phyloP scores from a whole-genome alignment of 2,797 vertebrate species.

The Somateria mollissima region DNA sequence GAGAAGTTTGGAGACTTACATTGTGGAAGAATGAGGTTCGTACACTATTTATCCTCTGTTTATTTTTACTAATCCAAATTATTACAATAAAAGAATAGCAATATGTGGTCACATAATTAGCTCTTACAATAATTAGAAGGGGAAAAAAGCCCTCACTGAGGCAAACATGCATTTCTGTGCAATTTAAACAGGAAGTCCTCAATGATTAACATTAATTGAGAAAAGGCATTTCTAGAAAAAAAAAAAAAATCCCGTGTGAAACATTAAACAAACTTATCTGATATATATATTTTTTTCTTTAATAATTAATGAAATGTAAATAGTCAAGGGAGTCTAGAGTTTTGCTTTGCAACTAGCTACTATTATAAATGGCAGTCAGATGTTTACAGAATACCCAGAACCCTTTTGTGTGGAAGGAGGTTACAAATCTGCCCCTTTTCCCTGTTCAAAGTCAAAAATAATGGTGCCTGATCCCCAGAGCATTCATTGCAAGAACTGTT shows the following conservation, averaged over 20 bases:
- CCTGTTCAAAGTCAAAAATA: constrained; percentile 88
- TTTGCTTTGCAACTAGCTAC: constrained; percentile 81
- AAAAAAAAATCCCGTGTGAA: constrained; percentile 85
- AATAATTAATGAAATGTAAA: constrained; percentile 99
- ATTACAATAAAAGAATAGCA: constrained; percentile 81
- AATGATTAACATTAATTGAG: constrained; percentile 93
- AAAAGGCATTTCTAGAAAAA: constrained; percentile 75
- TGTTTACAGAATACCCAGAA: constrained; percentile 93
- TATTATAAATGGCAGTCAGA: constrained; percentile 87
- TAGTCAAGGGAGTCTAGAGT: constrained; percentile 87
- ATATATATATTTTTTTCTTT: constrained; percentile 88
- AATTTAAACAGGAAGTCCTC: constrained; percentile 90
- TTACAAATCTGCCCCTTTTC: constrained; percentile 86
- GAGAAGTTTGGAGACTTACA: constrained; percentile 59
- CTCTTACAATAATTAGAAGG: constrained; percentile 79
- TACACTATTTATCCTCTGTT: constrained; percentile 66
- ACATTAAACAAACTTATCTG: constrained; percentile 94
- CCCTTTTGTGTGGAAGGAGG: constrained; percentile 85
- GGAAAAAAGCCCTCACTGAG: constrained; percentile 69
- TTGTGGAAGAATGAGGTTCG: constrained; percentile 37
- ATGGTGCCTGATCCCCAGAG: constrained; percentile 89
- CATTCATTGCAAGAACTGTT: constrained; percentile 87
- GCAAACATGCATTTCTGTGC: constrained; percentile 79
- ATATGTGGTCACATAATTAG: constrained; percentile 83
- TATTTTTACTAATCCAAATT: constrained; percentile 78